These are phyloP conservation scores for Amphilophus citrinellus DNA, from an alignment of 2,113 vertebrate species.

Conservation along the genomic window DNA sequence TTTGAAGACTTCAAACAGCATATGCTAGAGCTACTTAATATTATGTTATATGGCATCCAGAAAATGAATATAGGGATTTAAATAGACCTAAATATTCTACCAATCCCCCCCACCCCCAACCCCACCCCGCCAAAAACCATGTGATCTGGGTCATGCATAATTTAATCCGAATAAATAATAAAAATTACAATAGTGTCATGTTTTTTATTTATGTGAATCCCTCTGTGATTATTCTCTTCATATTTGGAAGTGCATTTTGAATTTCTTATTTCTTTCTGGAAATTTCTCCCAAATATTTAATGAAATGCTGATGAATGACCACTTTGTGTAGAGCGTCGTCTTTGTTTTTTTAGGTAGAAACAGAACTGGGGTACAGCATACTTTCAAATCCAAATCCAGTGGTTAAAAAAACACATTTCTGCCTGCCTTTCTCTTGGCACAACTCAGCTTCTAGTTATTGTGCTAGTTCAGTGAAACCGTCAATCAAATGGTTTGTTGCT, in stretches of 20 bases:
- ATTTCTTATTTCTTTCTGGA: background rate
- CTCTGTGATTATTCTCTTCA: background rate
- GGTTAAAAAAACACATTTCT: background rate
- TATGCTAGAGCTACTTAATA: background rate
- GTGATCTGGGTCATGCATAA: background rate
- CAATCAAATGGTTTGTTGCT: conserved; percentile 39
- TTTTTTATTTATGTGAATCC: conserved; percentile 5
- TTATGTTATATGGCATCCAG: background rate
- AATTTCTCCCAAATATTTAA: background rate
- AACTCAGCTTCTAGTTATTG: conserved; percentile 15
- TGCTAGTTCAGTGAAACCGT: conserved; percentile 47
- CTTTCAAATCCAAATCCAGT: conserved; percentile 19
- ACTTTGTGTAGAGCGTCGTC: background rate
- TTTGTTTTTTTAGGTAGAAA: background rate
- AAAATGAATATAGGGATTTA: background rate
- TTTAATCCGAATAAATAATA: background rate
- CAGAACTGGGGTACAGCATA: background rate
- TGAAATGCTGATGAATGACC: background rate
- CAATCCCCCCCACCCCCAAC: too few species aligned
- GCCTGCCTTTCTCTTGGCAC: background rate
- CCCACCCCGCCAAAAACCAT: background rate
- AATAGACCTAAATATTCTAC: background rate
- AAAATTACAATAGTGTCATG: background rate
- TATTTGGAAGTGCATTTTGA: background rate
- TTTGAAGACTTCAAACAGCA: conserved; percentile 42